Evolutionary conservation across 1,140 invertebrate species (phyloP), one percentile per base, ranked within the genome.

Genomic region (Asobara japonica): DNA sequence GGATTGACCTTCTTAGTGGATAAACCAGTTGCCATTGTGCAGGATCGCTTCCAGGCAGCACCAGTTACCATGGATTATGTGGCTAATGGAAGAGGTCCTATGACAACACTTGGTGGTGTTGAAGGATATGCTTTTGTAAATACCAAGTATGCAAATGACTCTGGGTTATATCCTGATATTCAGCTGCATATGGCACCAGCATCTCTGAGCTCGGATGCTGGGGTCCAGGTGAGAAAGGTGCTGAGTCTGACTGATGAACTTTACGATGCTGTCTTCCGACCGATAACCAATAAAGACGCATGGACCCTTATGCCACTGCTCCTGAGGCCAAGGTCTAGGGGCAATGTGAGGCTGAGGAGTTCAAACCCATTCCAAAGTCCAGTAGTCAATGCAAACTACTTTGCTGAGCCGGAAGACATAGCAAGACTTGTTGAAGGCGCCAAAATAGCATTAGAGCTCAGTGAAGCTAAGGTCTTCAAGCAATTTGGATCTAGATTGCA

Each of bases 111-210:
- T 0, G 94, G 94, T 1, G 95, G 95, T 0, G 91, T 96, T 2
- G 95, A 96, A 86, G 94, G 94, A 0, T 86, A 96, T 36, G 95
- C 93, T 1, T 96, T 95, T 80, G 91, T 96, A 0, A 95, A 95
- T 74, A 95, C 95, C 0, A 92, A 91, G 69, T 95, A 91, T 77
- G 94, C 94, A 0, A 95, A 95, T 79, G 80, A 84, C 48, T 91
- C 91, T 0, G 90, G 90, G 0, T 88, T 92, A 65, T 94, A 92
- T 88, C 95, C 95, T 0, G 95, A 96, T 77, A 92, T 96, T 66
- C 94, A 96, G 74, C 94, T 96, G 68, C 94, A 96, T 72, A 94
- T 96, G 92, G 94, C 94, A 1, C 94, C 95, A 0, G 94, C 94
- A 0, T 94, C 93, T 1, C 93, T 96, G 0, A 93, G 93, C 70